Conservation (phyloP, 2,888 invertebrate species). For the Lasioglossum calceatum region DNA sequence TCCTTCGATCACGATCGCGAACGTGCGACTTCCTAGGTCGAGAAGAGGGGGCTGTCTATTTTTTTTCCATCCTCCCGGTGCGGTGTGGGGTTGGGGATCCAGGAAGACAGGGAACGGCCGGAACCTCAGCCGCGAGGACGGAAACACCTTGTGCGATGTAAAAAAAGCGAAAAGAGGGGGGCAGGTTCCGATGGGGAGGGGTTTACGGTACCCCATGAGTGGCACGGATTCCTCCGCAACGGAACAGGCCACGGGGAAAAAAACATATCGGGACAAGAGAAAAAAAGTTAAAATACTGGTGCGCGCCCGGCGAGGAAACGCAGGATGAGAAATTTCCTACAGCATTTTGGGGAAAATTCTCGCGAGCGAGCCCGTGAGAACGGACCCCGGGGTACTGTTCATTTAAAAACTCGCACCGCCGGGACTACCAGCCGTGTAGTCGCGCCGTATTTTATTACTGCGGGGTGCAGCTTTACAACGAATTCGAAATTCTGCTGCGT, state of each 20-base stretch:
- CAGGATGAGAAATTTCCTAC: slow-evolving; percentile 67
- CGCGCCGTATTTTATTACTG: neutral
- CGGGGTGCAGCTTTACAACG: neutral
- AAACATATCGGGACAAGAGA: slow-evolving; percentile 51
- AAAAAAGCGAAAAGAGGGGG: slow-evolving; percentile 45
- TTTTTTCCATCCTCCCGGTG: neutral
- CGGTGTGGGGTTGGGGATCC: slow-evolving; percentile 4
- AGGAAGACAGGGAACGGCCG: slow-evolving; percentile 55
- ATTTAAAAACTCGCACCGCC: slow-evolving; percentile 39
- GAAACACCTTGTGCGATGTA: slow-evolving; percentile 80
- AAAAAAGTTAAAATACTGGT: slow-evolving; percentile 80
- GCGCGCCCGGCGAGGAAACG: slow-evolving; percentile 40
- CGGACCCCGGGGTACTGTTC: slow-evolving; percentile 57
- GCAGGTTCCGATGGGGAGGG: slow-evolving; percentile 53
- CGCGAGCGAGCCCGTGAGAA: slow-evolving; percentile 74
- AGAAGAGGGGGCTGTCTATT: slow-evolving; percentile 38
- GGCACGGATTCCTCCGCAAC: slow-evolving; percentile 82
- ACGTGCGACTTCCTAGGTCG: slow-evolving; percentile 51
- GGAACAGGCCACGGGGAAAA: slow-evolving; percentile 67
- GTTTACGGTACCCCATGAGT: slow-evolving; percentile 82
- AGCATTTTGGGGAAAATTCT: slow-evolving; percentile 61
- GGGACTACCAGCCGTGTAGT: slow-evolving; percentile 14
- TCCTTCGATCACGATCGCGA: slow-evolving; percentile 58
- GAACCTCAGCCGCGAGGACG: slow-evolving; percentile 74
- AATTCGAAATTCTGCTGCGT: neutral